A percentile compares a stretch with the other conserved stretches of the same genome.
phyloP scores from a whole-genome alignment of 1,140 invertebrate species.

The Drosophila sp. region DNA sequence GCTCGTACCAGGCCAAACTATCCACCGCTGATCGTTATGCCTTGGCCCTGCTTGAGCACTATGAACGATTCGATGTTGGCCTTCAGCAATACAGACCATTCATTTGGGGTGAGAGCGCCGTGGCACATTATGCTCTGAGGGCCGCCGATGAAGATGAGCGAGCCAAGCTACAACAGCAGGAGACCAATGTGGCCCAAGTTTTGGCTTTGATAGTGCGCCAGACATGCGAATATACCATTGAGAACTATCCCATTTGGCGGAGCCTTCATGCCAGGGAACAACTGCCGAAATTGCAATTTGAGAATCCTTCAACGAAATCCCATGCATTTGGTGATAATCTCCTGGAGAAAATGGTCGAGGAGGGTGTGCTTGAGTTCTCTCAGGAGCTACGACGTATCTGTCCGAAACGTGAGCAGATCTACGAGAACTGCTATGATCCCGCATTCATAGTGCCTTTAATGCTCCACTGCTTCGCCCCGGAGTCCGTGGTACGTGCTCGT shows the following conservation, averaged over 20 bases:
- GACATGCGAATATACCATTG: constrained; percentile 87
- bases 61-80: constrained; percentile 86
- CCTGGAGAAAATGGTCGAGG: constrained; percentile 64
- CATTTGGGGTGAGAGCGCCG: constrained; percentile 90
- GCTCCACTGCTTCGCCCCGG: constrained; percentile 84
- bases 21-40: constrained; percentile 86
- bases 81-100: constrained; percentile 89
- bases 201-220: constrained; percentile 88
- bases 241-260: constrained; percentile 86
- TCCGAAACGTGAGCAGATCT: constrained; percentile 63
- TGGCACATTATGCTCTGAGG: constrained; percentile 89
- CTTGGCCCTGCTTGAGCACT: constrained; percentile 86
- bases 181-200: constrained; percentile 88
- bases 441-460: constrained; percentile 88
- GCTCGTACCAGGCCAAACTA: constrained; percentile 88
- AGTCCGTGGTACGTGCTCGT: constrained; percentile 85
- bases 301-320: constrained; percentile 41
- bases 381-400: constrained; percentile 62
- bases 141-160: constrained; percentile 85
- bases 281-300: constrained; percentile 60
- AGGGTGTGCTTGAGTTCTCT: constrained; percentile 39
- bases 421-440: constrained; percentile 86
- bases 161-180: constrained; percentile 85
- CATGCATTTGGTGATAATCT: constrained; percentile 62
- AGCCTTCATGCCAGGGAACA: constrained; percentile 66